Evolutionary conservation across 1,140 invertebrate genomes (phyloP).

Genomic region (Probaryconus sp.): DNA sequence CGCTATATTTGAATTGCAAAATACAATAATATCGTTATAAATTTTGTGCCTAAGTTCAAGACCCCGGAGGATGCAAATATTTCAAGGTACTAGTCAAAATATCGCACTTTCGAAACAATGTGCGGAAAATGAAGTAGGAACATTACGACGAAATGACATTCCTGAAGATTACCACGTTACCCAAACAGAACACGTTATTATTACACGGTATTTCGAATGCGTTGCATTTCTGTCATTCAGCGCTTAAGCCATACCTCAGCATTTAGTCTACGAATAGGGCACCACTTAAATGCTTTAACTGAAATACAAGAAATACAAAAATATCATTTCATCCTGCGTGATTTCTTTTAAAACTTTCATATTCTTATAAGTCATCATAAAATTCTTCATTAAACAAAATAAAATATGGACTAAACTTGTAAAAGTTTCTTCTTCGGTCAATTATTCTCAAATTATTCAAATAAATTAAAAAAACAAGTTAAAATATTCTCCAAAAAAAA

Average conservation of each 20-base stretch:
- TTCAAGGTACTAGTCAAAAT: slow-evolving; percentile 22
- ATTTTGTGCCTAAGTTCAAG: background rate
- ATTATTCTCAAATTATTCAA: no score
- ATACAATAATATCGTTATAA: background rate
- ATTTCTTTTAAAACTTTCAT: background rate
- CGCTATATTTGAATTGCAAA: background rate
- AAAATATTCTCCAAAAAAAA: no score
- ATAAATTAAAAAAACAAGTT: no score
- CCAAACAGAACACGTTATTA: slow-evolving; percentile 53
- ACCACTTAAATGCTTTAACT: slow-evolving; percentile 7
- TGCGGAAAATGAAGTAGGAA: slow-evolving; percentile 12
- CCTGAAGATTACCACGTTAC: slow-evolving; percentile 43
- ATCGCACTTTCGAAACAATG: slow-evolving; percentile 17
- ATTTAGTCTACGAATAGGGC: slow-evolving; percentile 29
- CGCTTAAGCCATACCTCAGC: slow-evolving; percentile 36
- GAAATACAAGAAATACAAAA: background rate
- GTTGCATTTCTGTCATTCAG: slow-evolving; percentile 46
- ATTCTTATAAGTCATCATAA: no score
- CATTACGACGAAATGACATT: slow-evolving; percentile 20
- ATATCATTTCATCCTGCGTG: no score
- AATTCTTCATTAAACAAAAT: no score
- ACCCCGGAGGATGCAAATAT: slow-evolving; percentile 2
- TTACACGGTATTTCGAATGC: slow-evolving; percentile 47
- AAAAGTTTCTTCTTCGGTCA: no score
- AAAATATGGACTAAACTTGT: no score